Evolutionary conservation across 2,888 invertebrate species (phyloP), one percentile per base, ranked within the genome.

Genomic region (Halictus ligatus): DNA sequence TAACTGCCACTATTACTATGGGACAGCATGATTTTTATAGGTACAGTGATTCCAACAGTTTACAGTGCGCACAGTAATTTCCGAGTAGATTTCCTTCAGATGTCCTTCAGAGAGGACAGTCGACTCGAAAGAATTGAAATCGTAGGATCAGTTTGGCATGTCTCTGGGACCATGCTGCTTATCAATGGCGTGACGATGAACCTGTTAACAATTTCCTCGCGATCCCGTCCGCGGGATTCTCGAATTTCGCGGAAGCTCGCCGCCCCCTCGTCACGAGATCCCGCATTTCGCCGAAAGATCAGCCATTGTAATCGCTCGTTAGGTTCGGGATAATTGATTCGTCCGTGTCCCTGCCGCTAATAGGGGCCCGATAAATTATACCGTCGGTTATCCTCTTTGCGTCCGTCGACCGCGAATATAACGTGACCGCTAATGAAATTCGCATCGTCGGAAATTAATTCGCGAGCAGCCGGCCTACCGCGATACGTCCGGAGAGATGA

Each of bases 401-500:
- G 75, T 54, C 46, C 48, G 54, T 0, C 76, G 48, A 75, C 77
- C 84, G 77, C 84, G 74, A 83, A 75, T 75, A 78, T 60, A 74
- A 85, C 75, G 43, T 12, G 13, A 40, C 69, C 85, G 79, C 75
- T 85, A 85, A 85, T 80, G 85, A 85, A 85, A 85, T 85, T 85
- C 73, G 64, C 75, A 85, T 80, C 67, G 85, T 85, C 35, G 85
- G 75, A 80, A 85, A 85, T 85, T 85, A 85, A 85, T 85, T 85
- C 76, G 84, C 84, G 71, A 48, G 18, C 78, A 25, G n/a, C 6
- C 13, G 58, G 6, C 40, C 29, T 40, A 15, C 58, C 82, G 40
- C 25, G 29, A 46, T 43, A 35, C 6, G 21, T 64, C 15, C 25
- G 15, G 29, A 64, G 60, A 13, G 60, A 60, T 25, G 13, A 25